A percentile compares a stretch with the other conserved stretches of the same genome.
Conservation (phyloP, 2,113 vertebrate species). For the Leucoraja erinaceus region DNA sequence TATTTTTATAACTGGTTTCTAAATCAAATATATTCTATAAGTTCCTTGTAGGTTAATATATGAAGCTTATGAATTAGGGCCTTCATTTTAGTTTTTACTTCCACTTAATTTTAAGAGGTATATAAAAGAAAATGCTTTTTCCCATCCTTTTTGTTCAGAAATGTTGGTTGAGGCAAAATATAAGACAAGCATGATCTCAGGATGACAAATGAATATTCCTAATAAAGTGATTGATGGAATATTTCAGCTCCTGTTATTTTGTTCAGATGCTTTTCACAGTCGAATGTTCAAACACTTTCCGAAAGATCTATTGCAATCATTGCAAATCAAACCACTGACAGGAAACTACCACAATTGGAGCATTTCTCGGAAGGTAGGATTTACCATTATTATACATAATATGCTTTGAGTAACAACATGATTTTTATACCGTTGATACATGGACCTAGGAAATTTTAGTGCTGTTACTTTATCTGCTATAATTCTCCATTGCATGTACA, state of each 20-base stretch:
- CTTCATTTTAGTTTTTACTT: background rate
- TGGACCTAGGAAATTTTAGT: too few relatives aligned
- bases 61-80: too few relatives aligned
- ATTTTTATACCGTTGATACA: background rate
- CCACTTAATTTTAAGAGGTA: background rate
- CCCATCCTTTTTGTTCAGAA: background rate
- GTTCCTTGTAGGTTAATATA: too few relatives aligned
- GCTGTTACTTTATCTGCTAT: too few relatives aligned
- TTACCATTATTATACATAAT: background rate
- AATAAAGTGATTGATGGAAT: background rate
- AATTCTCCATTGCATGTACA: too few relatives aligned
- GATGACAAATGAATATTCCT: background rate
- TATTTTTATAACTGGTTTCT: background rate
- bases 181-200: background rate
- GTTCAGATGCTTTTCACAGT: constrained; percentile 56
- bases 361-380: constrained; percentile 61
- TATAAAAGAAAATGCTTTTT: background rate
- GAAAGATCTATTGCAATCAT: constrained; percentile 53
- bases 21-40: background rate
- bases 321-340: constrained; percentile 65
- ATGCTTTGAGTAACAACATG: background rate
- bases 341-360: constrained; percentile 79
- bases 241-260: constrained; percentile 5
- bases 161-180: background rate
- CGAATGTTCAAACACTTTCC: constrained; percentile 72